phyloP scores from a whole-genome alignment of 1,140 invertebrate species.

The Berghia stephanieae region DNA sequence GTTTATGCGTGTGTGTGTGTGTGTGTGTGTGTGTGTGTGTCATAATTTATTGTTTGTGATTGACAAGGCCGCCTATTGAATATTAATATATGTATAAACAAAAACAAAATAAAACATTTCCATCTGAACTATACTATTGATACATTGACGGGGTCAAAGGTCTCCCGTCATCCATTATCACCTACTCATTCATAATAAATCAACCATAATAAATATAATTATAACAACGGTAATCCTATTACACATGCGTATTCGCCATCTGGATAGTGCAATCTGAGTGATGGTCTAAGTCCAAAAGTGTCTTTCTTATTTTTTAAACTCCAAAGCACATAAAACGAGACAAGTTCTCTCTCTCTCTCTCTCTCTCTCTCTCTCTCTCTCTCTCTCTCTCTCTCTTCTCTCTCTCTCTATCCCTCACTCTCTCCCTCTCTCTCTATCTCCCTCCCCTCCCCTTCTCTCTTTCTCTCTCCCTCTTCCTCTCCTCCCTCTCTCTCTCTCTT shows the following conservation, averaged over 20 bases:
- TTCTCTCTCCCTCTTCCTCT: neutral
- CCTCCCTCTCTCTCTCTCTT: neutral
- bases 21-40: conserved; percentile 18
- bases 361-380: conserved; percentile 10
- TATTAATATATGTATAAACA: neutral
- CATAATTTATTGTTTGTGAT: neutral
- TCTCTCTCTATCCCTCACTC: neutral
- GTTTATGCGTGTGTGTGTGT: neutral
- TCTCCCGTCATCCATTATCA: neutral
- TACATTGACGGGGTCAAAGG: neutral
- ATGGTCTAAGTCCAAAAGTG: neutral
- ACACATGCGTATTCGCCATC: neutral
- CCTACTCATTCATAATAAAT: neutral
- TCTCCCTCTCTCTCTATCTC: neutral
- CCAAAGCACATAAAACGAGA: too few relatives aligned
- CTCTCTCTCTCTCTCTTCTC: neutral
- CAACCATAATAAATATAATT: neutral
- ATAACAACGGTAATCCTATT: neutral
- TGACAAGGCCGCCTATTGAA: too few relatives aligned
- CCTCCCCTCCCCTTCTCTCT: neutral
- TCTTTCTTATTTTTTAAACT: neutral
- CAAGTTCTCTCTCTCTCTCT: conserved; percentile 11
- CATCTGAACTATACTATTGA: too few relatives aligned
- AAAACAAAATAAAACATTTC: neutral
- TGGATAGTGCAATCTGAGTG: neutral